Percentiles rank a stretch among this genome's conserved stretches.
Evolutionary conservation across 2,113 vertebrate genomes (phyloP).

Genomic region (Salvelinus fontinalis): DNA sequence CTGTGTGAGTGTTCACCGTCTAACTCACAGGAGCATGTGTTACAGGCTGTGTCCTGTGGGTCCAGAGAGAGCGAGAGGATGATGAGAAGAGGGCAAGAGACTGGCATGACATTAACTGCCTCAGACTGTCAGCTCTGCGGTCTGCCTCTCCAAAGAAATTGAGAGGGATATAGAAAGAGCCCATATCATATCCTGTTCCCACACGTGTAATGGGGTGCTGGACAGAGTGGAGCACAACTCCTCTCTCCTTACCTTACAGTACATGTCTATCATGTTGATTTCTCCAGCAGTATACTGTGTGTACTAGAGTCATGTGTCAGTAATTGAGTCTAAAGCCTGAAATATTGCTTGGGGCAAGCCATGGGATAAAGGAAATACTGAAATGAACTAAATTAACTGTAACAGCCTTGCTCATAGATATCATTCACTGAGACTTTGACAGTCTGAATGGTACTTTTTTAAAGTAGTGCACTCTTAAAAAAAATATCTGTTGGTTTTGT

Average conservation of each 20-base stretch:
- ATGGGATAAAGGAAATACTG: constrained; percentile 7
- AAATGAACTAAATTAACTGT: background rate
- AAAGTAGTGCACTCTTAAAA: background rate
- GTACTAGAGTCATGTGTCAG: background rate
- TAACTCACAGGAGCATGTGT: constrained; percentile 56
- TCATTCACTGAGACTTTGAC: background rate
- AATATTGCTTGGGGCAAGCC: constrained; percentile 23
- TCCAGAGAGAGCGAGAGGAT: constrained; percentile 11
- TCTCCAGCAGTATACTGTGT: constrained; percentile 28
- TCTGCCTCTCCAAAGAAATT: background rate
- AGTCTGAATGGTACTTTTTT: background rate
- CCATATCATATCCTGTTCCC: too few relatives aligned
- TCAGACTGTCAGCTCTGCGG: too few relatives aligned
- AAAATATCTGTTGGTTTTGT: background rate
- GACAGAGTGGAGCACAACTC: constrained; percentile 35
- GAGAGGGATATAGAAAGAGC: background rate
- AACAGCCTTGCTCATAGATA: background rate
- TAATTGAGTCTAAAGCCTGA: constrained; percentile 31
- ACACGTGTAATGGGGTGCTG: constrained; percentile 6
- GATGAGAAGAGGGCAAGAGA: constrained; percentile 4
- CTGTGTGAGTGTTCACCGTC: constrained; percentile 52
- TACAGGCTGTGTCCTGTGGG: constrained; percentile 64
- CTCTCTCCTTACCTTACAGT: constrained; percentile 31
- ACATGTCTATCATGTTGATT: constrained; percentile 33
- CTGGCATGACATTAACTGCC: constrained; percentile 12